Evolutionary conservation across 2,797 vertebrate species (phyloP).

Genomic region (Rhinogobio ventralis): DNA sequence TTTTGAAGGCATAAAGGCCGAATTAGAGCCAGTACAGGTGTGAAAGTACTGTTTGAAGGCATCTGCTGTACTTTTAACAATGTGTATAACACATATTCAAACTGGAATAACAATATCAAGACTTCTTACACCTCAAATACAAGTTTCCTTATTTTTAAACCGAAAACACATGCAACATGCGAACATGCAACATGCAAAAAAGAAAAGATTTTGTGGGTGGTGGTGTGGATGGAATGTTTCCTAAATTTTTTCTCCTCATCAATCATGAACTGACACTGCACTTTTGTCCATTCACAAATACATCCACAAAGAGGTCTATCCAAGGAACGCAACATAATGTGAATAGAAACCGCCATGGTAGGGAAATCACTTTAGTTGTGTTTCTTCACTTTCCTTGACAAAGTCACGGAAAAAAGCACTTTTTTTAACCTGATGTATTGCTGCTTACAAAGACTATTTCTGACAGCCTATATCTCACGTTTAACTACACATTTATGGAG

Average conservation of each 20-base stretch:
- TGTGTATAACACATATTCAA: not conserved
- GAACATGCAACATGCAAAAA: not conserved
- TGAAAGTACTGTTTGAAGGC: not conserved
- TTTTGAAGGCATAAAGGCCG: not conserved
- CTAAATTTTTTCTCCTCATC: slow-evolving; percentile 25
- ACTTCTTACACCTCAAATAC: not conserved
- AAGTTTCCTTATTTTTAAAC: not conserved
- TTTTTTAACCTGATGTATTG: slow-evolving; percentile 36
- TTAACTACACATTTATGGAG: slow-evolving; percentile 18
- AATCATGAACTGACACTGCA: slow-evolving; percentile 51
- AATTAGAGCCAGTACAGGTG: not conserved
- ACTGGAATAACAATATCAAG: not conserved
- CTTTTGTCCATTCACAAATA: slow-evolving; percentile 15
- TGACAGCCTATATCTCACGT: slow-evolving; percentile 38
- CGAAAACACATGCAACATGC: not conserved
- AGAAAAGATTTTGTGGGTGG: slow-evolving; percentile 3
- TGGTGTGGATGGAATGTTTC: not conserved
- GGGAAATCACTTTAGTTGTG: slow-evolving; percentile 24
- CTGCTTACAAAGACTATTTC: slow-evolving; percentile 46
- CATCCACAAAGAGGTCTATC: not conserved
- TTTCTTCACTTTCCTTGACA: slow-evolving; percentile 23
- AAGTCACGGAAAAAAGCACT: slow-evolving; percentile 36
- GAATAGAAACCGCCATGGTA: slow-evolving; percentile 37
- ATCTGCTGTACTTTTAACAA: slow-evolving; percentile 30
- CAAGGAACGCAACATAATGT: slow-evolving; percentile 7